These are phyloP conservation scores for Cataglyphis hispanica DNA, from an alignment of 1,140 invertebrate genomes.

Conservation along the genomic window DNA sequence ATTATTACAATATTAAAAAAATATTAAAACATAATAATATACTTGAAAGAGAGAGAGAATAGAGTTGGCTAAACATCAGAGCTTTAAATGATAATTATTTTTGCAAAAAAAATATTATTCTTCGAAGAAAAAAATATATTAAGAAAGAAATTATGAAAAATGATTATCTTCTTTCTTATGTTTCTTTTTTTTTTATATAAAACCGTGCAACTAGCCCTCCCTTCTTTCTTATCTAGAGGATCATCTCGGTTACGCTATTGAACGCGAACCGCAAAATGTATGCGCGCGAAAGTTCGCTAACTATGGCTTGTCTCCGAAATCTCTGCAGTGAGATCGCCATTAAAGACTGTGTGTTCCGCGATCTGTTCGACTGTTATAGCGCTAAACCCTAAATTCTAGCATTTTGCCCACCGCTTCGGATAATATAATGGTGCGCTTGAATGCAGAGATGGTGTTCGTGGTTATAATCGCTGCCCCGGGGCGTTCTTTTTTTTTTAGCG, in stretches of 20 bases:
- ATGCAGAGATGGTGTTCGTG: constrained; percentile 69
- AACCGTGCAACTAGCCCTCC: background rate
- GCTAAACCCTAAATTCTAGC: constrained; percentile 79
- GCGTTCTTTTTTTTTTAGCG: constrained; percentile 56
- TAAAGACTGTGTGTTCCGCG: constrained; percentile 75
- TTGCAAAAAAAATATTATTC: background rate
- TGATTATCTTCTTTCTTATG: too few relatives aligned
- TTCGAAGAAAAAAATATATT: background rate
- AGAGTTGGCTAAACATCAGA: background rate
- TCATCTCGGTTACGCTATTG: constrained; percentile 38
- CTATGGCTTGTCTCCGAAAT: constrained; percentile 70
- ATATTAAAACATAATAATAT: too few relatives aligned
- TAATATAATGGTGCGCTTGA: constrained; percentile 75
- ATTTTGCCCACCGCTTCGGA: constrained; percentile 65
- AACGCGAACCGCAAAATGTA: background rate
- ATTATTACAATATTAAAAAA: constrained; percentile 13
- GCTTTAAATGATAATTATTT: background rate
- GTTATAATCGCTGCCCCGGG: constrained; percentile 74
- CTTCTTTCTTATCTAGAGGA: background rate
- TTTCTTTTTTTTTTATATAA: too few relatives aligned
- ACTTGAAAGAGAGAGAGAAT: background rate
- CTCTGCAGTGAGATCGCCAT: constrained; percentile 71
- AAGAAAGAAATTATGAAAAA: background rate
- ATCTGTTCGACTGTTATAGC: constrained; percentile 77
- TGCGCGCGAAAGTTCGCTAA: constrained; percentile 31